phyloP scores from a whole-genome alignment of 2,113 vertebrate species.

The Aramus guarauna region DNA sequence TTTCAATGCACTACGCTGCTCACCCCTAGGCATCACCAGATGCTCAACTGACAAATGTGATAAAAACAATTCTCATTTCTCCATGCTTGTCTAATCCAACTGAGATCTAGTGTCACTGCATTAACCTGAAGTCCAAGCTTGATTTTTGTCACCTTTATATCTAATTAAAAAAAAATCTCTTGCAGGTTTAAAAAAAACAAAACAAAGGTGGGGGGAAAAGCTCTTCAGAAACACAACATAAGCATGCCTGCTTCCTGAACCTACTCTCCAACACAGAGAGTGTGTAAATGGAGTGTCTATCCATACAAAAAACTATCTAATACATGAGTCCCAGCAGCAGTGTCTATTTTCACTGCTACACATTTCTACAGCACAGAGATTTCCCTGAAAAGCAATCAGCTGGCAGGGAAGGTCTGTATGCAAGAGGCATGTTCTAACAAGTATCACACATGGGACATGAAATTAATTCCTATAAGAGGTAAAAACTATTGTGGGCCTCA shows the following conservation, averaged over 20 bases:
- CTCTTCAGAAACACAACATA: neutral
- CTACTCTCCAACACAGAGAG: neutral
- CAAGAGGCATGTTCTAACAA: neutral
- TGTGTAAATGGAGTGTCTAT: neutral
- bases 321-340: neutral
- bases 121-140: neutral
- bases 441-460: fast-evolving
- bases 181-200: neutral
- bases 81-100: neutral
- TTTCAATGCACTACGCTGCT: neutral
- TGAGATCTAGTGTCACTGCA: neutral
- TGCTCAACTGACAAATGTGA: slow-evolving; percentile 2
- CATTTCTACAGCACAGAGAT: neutral
- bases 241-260: neutral
- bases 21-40: neutral
- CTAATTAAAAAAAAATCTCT: neutral
- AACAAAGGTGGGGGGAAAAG: neutral
- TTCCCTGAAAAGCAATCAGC: neutral
- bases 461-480: neutral
- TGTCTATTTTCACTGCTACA: neutral
- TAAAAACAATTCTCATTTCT: neutral
- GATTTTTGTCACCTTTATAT: neutral
- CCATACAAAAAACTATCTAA: neutral
- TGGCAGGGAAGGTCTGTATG: neutral
- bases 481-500: neutral